phyloP scores from a whole-genome alignment of 1,140 invertebrate genomes.

The Drosophila watanabei region DNA sequence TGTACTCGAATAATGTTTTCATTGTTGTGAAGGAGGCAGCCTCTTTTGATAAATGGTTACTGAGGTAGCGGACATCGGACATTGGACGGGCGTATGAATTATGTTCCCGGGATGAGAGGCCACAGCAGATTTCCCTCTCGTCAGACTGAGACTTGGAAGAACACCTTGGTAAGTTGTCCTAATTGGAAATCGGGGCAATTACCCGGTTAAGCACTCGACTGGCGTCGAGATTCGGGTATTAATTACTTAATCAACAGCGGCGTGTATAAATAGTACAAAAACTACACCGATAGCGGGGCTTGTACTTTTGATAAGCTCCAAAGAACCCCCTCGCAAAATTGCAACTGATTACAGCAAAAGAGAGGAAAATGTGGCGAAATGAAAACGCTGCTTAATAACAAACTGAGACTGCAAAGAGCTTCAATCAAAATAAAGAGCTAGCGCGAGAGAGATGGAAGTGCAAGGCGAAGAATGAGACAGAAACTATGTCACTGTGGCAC shows the following conservation, averaged over 20 bases:
- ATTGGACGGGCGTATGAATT: constrained; percentile 36
- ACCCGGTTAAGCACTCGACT: constrained; percentile 34
- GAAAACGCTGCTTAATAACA: constrained; percentile 60
- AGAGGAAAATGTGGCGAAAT: constrained; percentile 26
- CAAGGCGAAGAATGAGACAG: not conserved
- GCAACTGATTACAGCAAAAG: constrained; percentile 54
- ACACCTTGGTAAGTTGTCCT: constrained; percentile 16
- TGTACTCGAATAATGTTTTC: constrained; percentile 48
- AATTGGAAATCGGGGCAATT: constrained; percentile 53
- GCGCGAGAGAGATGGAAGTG: not conserved
- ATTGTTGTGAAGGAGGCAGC: constrained; percentile 35
- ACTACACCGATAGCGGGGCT: constrained; percentile 4
- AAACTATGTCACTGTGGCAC: constrained; percentile 72
- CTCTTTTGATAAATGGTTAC: constrained; percentile 46
- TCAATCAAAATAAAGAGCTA: constrained; percentile 47
- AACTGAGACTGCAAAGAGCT: constrained; percentile 52
- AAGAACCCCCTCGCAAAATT: constrained; percentile 17
- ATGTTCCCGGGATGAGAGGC: constrained; percentile 19
- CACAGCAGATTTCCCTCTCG: not conserved
- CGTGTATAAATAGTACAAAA: constrained; percentile 37
- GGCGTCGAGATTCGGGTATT: constrained; percentile 23
- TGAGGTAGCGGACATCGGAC: constrained; percentile 35
- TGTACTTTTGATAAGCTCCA: constrained; percentile 38
- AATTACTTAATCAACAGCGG: constrained; percentile 52
- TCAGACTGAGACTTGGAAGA: not conserved